Percentiles rank a stretch among this genome's conserved stretches.
Evolutionary conservation across 2,888 invertebrate species (phyloP).

Genomic region (Ferrisia virgata): DNA sequence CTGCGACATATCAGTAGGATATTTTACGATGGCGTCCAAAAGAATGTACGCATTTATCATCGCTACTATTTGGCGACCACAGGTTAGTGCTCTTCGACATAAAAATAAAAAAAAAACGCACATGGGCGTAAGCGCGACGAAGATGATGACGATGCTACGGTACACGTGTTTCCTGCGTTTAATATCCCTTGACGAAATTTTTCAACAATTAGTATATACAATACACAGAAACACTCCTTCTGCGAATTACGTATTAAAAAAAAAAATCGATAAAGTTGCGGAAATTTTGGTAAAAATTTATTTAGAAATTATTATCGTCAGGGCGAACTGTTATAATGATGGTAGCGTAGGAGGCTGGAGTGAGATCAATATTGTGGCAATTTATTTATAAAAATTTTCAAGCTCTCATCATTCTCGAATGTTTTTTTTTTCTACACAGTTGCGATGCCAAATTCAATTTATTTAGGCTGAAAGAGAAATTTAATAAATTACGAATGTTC

Average conservation of each 20-base stretch:
- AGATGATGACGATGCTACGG: not conserved
- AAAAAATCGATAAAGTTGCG: not conserved
- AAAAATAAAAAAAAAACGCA: conserved; percentile 15
- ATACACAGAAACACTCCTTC: not conserved
- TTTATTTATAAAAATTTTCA: not conserved
- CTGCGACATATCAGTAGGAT: conserved; percentile 2
- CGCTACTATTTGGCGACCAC: conserved; percentile 19
- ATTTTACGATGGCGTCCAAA: conserved; percentile 23
- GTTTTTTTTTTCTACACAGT: not conserved
- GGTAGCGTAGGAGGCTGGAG: not conserved
- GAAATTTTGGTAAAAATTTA: not conserved
- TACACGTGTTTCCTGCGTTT: conserved; percentile 12
- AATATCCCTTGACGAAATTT: conserved; percentile 14
- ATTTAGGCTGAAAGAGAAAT: not conserved
- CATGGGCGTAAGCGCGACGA: not conserved
- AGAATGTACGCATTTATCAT: conserved; percentile 28
- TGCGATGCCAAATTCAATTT: not conserved
- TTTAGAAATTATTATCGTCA: not conserved
- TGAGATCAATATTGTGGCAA: not conserved
- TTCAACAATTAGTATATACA: not conserved
- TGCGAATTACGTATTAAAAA: not conserved
- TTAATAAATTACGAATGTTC: not conserved
- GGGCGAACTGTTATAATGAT: not conserved
- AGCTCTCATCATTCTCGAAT: not conserved
- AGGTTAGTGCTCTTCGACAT: conserved; percentile 14